Percentiles rank a stretch among this genome's conserved stretches.
Conservation (phyloP, 2,113 vertebrate species). For the Helogale parvula region DNA sequence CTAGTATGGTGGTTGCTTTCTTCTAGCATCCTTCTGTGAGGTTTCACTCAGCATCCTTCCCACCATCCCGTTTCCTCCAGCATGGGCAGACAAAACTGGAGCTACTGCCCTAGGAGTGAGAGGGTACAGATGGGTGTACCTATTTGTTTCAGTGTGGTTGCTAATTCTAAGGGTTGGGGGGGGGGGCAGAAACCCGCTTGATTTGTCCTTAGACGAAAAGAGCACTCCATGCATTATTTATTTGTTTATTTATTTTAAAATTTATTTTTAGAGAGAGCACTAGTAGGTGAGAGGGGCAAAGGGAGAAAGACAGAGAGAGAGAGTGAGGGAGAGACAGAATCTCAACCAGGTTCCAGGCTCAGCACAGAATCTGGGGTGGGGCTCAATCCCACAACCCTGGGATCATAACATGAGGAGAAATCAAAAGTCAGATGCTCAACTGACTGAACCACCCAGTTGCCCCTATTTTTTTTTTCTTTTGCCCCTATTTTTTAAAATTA, state of each 20-base stretch:
- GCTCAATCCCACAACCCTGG: too few species aligned
- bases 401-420: too few species aligned
- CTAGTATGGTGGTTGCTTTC: background rate
- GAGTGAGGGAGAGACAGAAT: too few species aligned
- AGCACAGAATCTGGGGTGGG: too few species aligned
- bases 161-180: background rate
- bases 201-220: background rate
- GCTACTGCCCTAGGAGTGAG: background rate
- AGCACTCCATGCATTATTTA: background rate
- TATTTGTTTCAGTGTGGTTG: background rate
- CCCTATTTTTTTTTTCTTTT: too few species aligned
- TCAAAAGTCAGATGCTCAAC: too few species aligned
- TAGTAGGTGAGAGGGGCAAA: too few species aligned
- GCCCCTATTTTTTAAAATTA: too few species aligned
- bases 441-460: too few species aligned
- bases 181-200: background rate
- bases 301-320: too few species aligned
- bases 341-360: too few species aligned
- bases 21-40: background rate
- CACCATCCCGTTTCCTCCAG: background rate
- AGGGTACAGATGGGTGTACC: accelerated
- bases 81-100: background rate
- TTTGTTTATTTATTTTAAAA: background rate
- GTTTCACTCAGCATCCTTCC: background rate
- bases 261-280: background rate